A percentile compares a stretch with the other conserved stretches of the same genome.
Conservation (phyloP, 2,797 vertebrate species). For the Champsocephalus esox region DNA sequence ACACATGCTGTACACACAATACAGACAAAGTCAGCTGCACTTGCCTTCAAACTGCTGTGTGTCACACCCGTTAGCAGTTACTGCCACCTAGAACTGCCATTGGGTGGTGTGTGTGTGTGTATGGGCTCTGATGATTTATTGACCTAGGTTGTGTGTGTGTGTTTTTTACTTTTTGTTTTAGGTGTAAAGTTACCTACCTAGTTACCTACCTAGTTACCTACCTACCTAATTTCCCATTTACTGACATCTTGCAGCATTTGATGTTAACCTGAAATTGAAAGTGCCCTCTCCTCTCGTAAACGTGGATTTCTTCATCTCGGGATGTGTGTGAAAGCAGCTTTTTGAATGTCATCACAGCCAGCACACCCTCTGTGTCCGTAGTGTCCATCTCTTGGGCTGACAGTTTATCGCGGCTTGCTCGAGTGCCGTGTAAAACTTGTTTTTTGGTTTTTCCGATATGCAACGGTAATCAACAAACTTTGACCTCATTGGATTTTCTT, state of each 20-base stretch:
- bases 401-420: not conserved
- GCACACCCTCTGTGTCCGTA: not conserved
- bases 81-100: constrained; percentile 32
- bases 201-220: too few species aligned
- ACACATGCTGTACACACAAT: not conserved
- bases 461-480: constrained; percentile 10
- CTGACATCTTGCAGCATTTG: not conserved
- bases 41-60: constrained; percentile 33
- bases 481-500: constrained; percentile 1
- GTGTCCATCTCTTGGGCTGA: not conserved
- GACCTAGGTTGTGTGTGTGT: not conserved
- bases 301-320: not conserved
- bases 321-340: constrained; percentile 11
- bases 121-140: not conserved
- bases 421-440: not conserved
- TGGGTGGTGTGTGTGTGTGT: not conserved
- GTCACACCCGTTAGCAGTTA: constrained; percentile 35
- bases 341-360: constrained; percentile 4
- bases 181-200: not conserved
- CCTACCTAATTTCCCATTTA: constrained; percentile 2
- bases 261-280: not conserved
- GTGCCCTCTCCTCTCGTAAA: not conserved
- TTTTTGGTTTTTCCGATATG: constrained; percentile 14
- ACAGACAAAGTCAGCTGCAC: constrained; percentile 22
- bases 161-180: constrained; percentile 15